A percentile compares a stretch with the other conserved stretches of the same genome.
These are phyloP conservation scores for Cynocephalus volans DNA, from an alignment of 2,113 vertebrate species.

Conservation along the genomic window DNA sequence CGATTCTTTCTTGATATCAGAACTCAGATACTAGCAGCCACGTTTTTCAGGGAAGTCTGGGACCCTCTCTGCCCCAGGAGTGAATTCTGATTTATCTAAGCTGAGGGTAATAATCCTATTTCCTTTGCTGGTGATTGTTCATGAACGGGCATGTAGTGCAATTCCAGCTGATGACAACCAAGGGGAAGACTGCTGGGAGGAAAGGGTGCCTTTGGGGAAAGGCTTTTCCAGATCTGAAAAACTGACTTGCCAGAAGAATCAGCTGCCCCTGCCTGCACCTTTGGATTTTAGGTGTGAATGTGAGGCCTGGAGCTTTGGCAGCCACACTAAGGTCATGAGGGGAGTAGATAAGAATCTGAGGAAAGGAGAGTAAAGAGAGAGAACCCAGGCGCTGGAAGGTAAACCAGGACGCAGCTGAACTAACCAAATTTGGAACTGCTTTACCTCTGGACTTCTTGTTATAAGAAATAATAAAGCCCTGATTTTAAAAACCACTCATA, in stretches of 20 bases:
- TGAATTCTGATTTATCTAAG: neutral
- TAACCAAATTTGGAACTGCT: neutral
- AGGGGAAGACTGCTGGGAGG: neutral
- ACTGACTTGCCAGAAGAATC: neutral
- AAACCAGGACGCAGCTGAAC: neutral
- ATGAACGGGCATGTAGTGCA: no score
- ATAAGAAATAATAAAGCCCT: constrained; percentile 39
- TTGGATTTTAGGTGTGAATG: neutral
- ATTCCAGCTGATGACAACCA: neutral
- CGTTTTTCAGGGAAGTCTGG: neutral
- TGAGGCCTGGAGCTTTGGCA: constrained; percentile 36
- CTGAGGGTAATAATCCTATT: neutral
- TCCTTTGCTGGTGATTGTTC: neutral
- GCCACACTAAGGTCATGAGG: neutral
- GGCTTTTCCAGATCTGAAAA: neutral
- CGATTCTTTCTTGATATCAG: neutral
- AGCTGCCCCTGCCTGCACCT: neutral
- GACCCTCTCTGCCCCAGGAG: neutral
- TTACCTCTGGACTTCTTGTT: neutral
- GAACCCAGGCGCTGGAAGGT: neutral
- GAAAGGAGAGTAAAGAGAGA: neutral
- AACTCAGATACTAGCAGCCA: neutral
- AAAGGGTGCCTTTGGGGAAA: neutral
- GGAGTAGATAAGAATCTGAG: neutral
- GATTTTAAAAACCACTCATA: constrained; percentile 37